phyloP scores from a whole-genome alignment of 2,888 invertebrate genomes.

The Thelaira solivaga region DNA sequence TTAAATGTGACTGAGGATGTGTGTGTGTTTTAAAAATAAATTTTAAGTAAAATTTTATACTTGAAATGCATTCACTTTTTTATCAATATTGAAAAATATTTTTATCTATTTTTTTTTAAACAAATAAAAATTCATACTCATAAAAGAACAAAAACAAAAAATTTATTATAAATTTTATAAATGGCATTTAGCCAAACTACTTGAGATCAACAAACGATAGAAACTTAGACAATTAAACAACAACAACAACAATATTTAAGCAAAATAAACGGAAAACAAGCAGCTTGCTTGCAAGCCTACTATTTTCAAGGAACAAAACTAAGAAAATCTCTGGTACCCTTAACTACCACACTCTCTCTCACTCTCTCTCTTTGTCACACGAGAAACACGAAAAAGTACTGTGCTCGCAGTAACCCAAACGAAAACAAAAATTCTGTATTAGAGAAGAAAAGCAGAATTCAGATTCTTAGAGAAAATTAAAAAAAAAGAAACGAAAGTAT shows the following conservation, averaged over 20 bases:
- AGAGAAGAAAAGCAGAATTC: too few species aligned
- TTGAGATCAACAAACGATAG: constrained; percentile 60
- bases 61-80: background rate
- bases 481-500: background rate
- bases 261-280: constrained; percentile 6
- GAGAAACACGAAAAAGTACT: background rate
- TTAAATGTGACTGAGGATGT: constrained; percentile 21
- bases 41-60: constrained; percentile 8
- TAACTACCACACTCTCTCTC: background rate
- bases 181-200: constrained; percentile 58
- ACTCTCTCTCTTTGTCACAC: background rate
- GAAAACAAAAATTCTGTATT: too few species aligned
- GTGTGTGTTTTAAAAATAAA: constrained; percentile 6
- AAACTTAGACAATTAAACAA: constrained; percentile 4
- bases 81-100: constrained; percentile 31
- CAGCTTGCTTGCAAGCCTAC: constrained; percentile 20
- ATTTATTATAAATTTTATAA: constrained; percentile 50
- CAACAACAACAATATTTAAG: too few species aligned
- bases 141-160: constrained; percentile 34
- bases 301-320: constrained; percentile 12
- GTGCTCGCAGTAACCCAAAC: background rate
- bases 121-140: constrained; percentile 25
- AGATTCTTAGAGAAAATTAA: too few species aligned
- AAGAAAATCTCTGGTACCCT: background rate
- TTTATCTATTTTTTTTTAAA: constrained; percentile 8